Conservation (phyloP, 2,113 vertebrate species). For the Aegypius monachus region DNA sequence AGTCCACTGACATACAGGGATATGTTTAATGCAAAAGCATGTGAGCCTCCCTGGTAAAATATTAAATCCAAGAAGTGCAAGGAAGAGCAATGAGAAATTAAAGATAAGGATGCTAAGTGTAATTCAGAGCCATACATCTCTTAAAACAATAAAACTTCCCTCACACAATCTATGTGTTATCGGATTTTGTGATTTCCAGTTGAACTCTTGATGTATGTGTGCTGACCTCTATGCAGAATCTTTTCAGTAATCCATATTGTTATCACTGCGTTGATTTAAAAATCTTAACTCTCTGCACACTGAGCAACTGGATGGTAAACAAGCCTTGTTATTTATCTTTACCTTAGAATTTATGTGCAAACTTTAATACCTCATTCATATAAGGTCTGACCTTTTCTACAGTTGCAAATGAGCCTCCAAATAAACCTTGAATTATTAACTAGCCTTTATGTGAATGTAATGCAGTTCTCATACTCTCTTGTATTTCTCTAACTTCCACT, state of each 20-base stretch:
- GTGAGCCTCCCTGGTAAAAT: background rate
- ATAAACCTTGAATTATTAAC: constrained; percentile 57
- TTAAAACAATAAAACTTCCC: constrained; percentile 15
- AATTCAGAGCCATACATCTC: background rate
- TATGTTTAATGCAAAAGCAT: background rate
- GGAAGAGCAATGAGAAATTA: background rate
- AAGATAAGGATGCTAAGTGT: background rate
- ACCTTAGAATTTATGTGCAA: constrained; percentile 19
- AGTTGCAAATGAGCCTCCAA: constrained; percentile 43
- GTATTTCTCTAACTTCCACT: background rate
- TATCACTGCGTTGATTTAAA: background rate
- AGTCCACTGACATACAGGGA: background rate
- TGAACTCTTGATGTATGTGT: background rate
- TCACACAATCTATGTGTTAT: background rate
- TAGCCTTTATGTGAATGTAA: constrained; percentile 25
- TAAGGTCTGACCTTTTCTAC: constrained; percentile 42
- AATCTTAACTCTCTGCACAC: background rate
- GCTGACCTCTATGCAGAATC: background rate
- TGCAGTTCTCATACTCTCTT: background rate
- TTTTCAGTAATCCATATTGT: background rate
- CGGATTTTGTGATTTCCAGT: background rate
- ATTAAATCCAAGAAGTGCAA: background rate
- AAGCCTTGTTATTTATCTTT: constrained; percentile 31
- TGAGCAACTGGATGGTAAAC: constrained; percentile 13
- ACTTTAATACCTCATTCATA: constrained; percentile 52